Conservation (phyloP, 1,140 invertebrate species). For the Uloborus diversus region DNA sequence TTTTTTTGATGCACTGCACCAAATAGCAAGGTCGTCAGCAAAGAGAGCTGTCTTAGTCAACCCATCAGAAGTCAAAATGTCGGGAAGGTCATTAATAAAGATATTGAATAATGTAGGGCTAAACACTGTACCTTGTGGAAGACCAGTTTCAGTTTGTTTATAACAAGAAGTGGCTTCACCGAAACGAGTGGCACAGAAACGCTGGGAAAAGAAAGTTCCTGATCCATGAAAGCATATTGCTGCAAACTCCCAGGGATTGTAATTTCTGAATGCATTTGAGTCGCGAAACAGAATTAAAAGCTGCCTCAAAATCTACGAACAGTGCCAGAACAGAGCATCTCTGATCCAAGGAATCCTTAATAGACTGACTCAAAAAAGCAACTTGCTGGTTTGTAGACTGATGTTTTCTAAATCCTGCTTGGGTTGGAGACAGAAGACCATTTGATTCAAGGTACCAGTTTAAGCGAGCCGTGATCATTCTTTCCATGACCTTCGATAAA, state of each 20-base stretch:
- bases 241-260: not conserved
- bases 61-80: not conserved
- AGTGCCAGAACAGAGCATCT: not conserved
- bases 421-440: not conserved
- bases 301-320: not conserved
- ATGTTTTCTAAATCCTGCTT: not conserved
- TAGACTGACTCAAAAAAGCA: not conserved
- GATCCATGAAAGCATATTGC: constrained; percentile 3
- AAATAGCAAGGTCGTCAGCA: not conserved
- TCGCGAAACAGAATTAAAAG: not conserved
- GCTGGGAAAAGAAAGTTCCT: not conserved
- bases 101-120: not conserved
- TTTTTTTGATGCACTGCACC: not conserved
- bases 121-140: not conserved
- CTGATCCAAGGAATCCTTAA: constrained; percentile 12
- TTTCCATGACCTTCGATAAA: not conserved
- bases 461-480: not conserved
- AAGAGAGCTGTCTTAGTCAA: not conserved
- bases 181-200: not conserved
- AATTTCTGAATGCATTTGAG: not conserved
- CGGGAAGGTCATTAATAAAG: not conserved
- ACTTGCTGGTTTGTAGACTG: not conserved
- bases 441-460: not conserved
- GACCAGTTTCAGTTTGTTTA: not conserved
- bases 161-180: not conserved